Conservation (phyloP, 2,113 vertebrate genomes). For the Ellobius talpinus region DNA sequence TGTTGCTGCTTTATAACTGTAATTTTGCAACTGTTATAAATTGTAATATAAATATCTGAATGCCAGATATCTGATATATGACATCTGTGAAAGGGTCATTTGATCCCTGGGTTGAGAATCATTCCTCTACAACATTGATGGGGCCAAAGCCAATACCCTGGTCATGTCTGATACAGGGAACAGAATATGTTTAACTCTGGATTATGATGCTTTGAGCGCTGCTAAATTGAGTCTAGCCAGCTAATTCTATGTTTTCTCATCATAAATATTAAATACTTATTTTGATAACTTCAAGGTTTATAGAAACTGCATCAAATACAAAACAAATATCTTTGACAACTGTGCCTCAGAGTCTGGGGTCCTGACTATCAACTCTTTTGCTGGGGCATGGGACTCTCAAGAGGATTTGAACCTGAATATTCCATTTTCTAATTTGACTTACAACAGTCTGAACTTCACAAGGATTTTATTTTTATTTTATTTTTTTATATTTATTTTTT, state of each 20-base stretch:
- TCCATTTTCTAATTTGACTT: conserved; percentile 2
- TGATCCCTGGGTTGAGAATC: background rate
- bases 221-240: background rate
- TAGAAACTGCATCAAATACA: background rate
- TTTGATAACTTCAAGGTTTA: background rate
- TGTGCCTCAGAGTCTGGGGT: background rate
- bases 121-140: background rate
- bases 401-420: conserved; percentile 10
- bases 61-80: background rate
- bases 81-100: background rate
- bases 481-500: no score
- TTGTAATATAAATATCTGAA: background rate
- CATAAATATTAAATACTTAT: conserved; percentile 4
- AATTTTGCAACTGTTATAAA: background rate
- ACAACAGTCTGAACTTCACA: background rate
- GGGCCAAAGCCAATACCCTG: background rate
- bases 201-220: background rate
- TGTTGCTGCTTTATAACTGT: background rate
- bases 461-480: conserved; percentile 23
- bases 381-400: background rate
- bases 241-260: background rate
- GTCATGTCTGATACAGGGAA: background rate
- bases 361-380: background rate
- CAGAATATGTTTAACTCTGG: background rate
- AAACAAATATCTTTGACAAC: background rate